Conservation (phyloP, 2,797 vertebrate genomes). For the Nannoperca obscura region DNA sequence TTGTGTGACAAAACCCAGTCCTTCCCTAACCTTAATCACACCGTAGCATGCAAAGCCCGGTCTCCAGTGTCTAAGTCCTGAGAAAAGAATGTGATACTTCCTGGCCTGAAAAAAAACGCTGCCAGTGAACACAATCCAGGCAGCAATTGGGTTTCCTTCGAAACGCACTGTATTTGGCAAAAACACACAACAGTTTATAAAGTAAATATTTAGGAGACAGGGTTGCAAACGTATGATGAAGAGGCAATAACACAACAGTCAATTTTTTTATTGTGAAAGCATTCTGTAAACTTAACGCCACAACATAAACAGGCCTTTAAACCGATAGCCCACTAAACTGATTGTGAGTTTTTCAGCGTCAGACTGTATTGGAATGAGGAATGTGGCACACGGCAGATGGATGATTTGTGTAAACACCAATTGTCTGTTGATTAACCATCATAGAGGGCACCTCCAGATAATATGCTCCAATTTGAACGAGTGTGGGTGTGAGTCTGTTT, state of each 20-base stretch:
- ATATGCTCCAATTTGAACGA: constrained; percentile 36
- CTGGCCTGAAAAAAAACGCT: not conserved
- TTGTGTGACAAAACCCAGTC: not conserved
- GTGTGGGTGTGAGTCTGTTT: constrained; percentile 47
- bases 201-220: not conserved
- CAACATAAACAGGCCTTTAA: constrained; percentile 20
- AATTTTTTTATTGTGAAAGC: constrained; percentile 20
- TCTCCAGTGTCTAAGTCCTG: constrained; percentile 1
- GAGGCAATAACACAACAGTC: constrained; percentile 16
- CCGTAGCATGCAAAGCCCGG: not conserved
- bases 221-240: not conserved
- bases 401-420: constrained; percentile 58
- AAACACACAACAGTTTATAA: constrained; percentile 14
- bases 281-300: constrained; percentile 20
- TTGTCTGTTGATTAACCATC: constrained; percentile 60
- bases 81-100: constrained; percentile 4
- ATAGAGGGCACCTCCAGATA: constrained; percentile 58
- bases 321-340: not conserved
- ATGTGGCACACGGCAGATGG: constrained; percentile 36
- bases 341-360: constrained; percentile 21
- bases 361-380: constrained; percentile 17
- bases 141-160: not conserved
- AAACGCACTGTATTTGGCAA: not conserved
- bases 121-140: constrained; percentile 15
- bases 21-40: not conserved